Conservation (phyloP, 2,113 vertebrate species). For the Siniperca chuatsi region DNA sequence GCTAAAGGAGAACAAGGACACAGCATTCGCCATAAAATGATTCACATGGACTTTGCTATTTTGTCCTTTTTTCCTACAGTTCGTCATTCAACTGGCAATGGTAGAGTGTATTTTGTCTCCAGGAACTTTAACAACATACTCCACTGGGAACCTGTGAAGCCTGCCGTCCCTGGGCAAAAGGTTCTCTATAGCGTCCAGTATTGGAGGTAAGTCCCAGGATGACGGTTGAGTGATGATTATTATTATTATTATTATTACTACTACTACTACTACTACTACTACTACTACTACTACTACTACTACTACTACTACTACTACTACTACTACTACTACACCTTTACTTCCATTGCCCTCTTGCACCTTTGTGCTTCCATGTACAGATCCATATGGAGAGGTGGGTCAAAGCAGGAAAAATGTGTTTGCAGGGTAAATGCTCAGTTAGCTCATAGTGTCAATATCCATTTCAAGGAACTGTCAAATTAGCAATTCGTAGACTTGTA, state of each 20-base stretch:
- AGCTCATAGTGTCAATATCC: no score
- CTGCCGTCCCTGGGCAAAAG: slow-evolving; percentile 21
- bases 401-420: no score
- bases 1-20: not conserved
- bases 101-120: slow-evolving; percentile 65
- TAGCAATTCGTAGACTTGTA: no score
- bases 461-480: no score
- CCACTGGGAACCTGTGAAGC: slow-evolving; percentile 61
- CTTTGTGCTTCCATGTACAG: no score
- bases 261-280: no score
- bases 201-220: slow-evolving; percentile 60
- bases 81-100: slow-evolving; percentile 37
- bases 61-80: slow-evolving; percentile 35
- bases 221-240: not conserved
- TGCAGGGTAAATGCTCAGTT: no score
- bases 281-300: no score
- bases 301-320: no score
- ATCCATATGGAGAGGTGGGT: no score
- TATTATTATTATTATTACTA: no score
- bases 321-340: no score
- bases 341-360: not conserved
- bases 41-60: not conserved
- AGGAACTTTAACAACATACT: slow-evolving; percentile 79
- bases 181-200: slow-evolving; percentile 77
- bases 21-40: not conserved